A percentile compares a stretch with the other conserved stretches of the same genome.
These are phyloP conservation scores for Epinephelus moara DNA, from an alignment of 2,113 vertebrate genomes.

Conservation along the genomic window DNA sequence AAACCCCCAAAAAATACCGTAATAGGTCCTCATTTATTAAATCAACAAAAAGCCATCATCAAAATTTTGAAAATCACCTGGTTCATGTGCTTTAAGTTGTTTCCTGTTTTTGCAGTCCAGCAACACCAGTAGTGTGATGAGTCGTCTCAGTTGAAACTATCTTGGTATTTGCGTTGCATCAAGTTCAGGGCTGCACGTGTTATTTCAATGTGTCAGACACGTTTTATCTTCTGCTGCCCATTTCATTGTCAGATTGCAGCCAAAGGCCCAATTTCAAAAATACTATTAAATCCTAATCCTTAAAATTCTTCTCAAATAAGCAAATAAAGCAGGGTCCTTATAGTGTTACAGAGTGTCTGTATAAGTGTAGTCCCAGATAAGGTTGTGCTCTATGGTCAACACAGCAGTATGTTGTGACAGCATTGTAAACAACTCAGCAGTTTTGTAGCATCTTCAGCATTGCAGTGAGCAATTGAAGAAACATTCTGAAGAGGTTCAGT, in stretches of 20 bases:
- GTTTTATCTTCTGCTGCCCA: background rate
- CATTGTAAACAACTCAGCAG: background rate
- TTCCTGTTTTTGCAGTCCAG: too few relatives aligned
- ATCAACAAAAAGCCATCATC: too few relatives aligned
- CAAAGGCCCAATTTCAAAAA: background rate
- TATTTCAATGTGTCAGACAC: background rate
- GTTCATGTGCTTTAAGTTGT: background rate
- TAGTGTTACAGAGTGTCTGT: background rate
- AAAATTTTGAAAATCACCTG: too few relatives aligned
- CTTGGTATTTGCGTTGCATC: background rate
- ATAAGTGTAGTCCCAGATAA: background rate
- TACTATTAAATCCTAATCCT: background rate
- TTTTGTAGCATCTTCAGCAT: background rate
- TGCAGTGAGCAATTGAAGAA: background rate
- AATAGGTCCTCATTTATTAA: background rate
- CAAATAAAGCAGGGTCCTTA: background rate
- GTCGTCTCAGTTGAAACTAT: background rate
- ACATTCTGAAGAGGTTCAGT: background rate
- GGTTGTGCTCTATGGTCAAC: background rate
- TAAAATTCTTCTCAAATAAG: background rate
- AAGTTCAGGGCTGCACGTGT: background rate
- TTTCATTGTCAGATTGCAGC: background rate
- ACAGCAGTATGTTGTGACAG: background rate
- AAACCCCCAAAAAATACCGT: too few relatives aligned
- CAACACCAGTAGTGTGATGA: background rate